phyloP scores from a whole-genome alignment of 2,797 vertebrate species.

The Lacerta agilis region DNA sequence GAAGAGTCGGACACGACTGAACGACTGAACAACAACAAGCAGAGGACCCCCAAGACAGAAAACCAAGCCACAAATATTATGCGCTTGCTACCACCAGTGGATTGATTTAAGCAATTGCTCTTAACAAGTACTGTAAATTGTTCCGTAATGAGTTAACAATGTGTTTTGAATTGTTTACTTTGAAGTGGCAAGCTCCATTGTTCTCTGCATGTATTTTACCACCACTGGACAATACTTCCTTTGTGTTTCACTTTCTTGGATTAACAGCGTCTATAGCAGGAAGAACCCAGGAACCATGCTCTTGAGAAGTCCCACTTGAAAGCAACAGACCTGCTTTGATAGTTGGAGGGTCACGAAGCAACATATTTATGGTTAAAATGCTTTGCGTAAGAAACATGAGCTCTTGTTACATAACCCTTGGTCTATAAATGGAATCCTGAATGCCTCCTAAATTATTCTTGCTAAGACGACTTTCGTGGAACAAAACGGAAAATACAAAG shows the following conservation, averaged over 20 bases:
- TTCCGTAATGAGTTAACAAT: not conserved
- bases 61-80: too few species aligned
- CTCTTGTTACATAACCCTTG: not conserved
- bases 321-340: not conserved
- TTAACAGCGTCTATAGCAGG: not conserved
- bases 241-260: conserved; percentile 1
- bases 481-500: not conserved
- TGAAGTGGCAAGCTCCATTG: not conserved
- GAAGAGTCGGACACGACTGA: too few species aligned
- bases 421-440: conserved; percentile 5
- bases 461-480: not conserved
- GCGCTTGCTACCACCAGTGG: too few species aligned
- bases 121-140: too few species aligned
- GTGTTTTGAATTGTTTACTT: not conserved
- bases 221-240: not conserved
- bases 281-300: not conserved
- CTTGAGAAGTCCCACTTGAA: not conserved
- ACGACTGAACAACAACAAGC: too few species aligned
- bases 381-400: not conserved
- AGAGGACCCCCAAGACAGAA: too few species aligned
- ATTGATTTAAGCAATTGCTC: too few species aligned
- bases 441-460: not conserved
- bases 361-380: not conserved
- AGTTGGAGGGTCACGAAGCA: not conserved
- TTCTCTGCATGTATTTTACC: not conserved